Conservation (phyloP, 2,797 vertebrate genomes). For the Ctenochaetus hawaiiensis region DNA sequence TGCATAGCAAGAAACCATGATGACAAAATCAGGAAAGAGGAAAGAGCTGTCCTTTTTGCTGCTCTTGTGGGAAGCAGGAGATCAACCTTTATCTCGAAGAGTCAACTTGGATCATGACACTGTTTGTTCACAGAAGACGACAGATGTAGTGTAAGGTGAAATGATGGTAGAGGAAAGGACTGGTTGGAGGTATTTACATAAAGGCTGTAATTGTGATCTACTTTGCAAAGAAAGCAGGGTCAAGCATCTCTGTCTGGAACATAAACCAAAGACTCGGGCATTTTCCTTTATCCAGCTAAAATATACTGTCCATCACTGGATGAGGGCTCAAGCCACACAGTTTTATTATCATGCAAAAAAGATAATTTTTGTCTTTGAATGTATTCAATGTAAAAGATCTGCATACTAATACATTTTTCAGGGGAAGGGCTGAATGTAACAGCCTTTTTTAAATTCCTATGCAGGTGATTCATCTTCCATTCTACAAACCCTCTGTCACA, state of each 20-base stretch:
- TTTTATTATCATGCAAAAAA: constrained; percentile 66
- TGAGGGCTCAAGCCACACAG: constrained; percentile 52
- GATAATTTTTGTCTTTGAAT: constrained; percentile 52
- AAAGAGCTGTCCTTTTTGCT: constrained; percentile 37
- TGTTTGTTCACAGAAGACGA: constrained; percentile 61
- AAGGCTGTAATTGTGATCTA: constrained; percentile 69
- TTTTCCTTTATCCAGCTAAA: constrained; percentile 56
- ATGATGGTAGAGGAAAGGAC: constrained; percentile 31
- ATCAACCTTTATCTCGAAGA: constrained; percentile 39
- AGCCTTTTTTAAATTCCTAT: constrained; percentile 47
- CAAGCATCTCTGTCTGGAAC: constrained; percentile 58
- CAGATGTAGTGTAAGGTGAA: constrained; percentile 66
- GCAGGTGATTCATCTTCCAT: constrained; percentile 51
- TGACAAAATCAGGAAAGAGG: constrained; percentile 54
- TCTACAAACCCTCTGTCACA: constrained; percentile 71
- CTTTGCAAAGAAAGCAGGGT: constrained; percentile 61
- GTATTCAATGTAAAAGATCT: constrained; percentile 71
- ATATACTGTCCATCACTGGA: constrained; percentile 58
- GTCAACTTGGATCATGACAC: constrained; percentile 36
- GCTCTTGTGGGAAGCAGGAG: constrained; percentile 37
- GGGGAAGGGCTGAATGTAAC: constrained; percentile 59
- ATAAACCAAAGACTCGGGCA: constrained; percentile 54
- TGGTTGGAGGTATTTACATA: constrained; percentile 75
- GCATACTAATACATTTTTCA: constrained; percentile 73
- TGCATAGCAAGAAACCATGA: constrained; percentile 89